phyloP scores from a whole-genome alignment of 1,140 invertebrate genomes.

The Scaptomyza montana region DNA sequence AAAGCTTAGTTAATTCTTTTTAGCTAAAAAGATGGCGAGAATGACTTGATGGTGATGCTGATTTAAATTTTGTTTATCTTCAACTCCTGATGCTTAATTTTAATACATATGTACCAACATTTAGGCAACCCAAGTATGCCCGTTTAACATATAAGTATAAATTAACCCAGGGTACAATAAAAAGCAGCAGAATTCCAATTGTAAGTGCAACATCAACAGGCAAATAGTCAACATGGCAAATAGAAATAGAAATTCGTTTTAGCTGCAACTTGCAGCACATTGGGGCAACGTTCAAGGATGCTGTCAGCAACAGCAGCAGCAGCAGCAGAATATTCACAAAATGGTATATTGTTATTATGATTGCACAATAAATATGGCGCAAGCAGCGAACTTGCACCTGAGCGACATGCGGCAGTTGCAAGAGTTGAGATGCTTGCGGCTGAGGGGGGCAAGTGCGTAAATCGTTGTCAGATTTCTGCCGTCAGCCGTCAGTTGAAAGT shows the following conservation, averaged over 20 bases:
- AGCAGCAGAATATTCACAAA: constrained; percentile 25
- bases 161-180: too few relatives aligned
- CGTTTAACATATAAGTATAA: too few relatives aligned
- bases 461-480: constrained; percentile 25
- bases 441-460: constrained; percentile 41
- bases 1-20: too few relatives aligned
- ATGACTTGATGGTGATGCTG: too few relatives aligned
- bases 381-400: constrained; percentile 50
- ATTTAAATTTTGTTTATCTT: too few relatives aligned
- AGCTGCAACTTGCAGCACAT: constrained; percentile 48
- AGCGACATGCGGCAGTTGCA: background rate
- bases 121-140: too few relatives aligned
- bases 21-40: too few relatives aligned
- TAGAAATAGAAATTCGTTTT: constrained; percentile 72
- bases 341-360: constrained; percentile 66
- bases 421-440: background rate
- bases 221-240: constrained; percentile 67
- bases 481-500: constrained; percentile 57
- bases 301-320: constrained; percentile 45
- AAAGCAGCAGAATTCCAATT: constrained; percentile 12
- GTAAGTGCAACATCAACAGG: constrained; percentile 70
- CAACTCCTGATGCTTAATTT: background rate
- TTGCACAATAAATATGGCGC: constrained; percentile 69
- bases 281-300: constrained; percentile 51
- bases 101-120: background rate